Evolutionary conservation across 2,888 invertebrate genomes (phyloP).

Genomic region (Cataglyphis cursor): DNA sequence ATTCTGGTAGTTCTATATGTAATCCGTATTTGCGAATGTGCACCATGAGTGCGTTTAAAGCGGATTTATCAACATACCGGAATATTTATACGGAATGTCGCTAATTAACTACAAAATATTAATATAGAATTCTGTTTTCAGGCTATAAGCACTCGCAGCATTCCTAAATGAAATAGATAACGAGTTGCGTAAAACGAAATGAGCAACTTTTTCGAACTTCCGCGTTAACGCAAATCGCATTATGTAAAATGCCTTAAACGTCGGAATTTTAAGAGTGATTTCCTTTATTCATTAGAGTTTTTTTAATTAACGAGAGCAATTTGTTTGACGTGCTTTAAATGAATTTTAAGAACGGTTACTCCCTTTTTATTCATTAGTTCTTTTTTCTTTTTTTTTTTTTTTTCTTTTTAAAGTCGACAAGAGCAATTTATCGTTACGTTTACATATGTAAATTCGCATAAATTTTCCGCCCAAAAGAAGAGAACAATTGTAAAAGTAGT

Average conservation of each 20-base stretch:
- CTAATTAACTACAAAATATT: slow-evolving; percentile 65
- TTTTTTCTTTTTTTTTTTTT: neutral
- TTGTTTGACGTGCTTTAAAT: neutral
- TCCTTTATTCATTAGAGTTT: neutral
- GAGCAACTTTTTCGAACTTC: slow-evolving; percentile 33
- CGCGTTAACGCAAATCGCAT: neutral
- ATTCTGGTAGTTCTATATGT: neutral
- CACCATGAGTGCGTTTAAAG: neutral
- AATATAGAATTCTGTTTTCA: slow-evolving; percentile 55
- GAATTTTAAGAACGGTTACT: neutral
- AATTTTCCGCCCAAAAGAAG: slow-evolving; percentile 20
- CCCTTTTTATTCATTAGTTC: neutral
- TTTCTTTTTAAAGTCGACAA: neutral
- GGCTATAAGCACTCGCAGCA: slow-evolving; percentile 14
- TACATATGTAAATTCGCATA: slow-evolving; percentile 11
- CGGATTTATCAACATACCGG: neutral
- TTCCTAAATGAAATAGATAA: slow-evolving; percentile 67
- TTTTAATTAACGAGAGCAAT: neutral
- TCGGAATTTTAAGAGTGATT: neutral
- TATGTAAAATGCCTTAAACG: slow-evolving; percentile 9
- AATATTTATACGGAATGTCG: slow-evolving; percentile 3
- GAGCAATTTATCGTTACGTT: neutral
- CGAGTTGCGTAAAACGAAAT: slow-evolving; percentile 61
- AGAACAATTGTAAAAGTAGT: neutral
- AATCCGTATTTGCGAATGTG: neutral